These are phyloP conservation scores for Tortrix viridana DNA, from an alignment of 2,888 invertebrate genomes.

Conservation along the genomic window DNA sequence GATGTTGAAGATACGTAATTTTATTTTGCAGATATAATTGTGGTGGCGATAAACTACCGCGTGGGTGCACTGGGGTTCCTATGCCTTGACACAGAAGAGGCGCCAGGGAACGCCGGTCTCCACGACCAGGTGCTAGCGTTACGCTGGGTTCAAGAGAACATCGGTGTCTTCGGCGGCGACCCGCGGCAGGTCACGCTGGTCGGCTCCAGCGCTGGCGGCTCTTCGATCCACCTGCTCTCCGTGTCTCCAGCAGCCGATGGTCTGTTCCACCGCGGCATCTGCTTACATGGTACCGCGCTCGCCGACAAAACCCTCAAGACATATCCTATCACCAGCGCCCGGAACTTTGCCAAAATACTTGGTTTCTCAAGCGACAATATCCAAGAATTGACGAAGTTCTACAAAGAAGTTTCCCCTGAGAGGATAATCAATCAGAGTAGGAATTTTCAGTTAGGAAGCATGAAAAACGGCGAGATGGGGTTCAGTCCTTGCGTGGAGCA, in stretches of 20 bases:
- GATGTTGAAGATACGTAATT: neutral
- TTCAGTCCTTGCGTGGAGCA: conserved; percentile 9
- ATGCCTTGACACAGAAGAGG: conserved; percentile 38
- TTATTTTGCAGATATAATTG: conserved; percentile 5
- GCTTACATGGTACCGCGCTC: conserved; percentile 3
- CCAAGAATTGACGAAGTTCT: neutral
- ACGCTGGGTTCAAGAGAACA: conserved; percentile 43
- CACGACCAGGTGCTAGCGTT: conserved; percentile 42
- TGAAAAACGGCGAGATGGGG: conserved; percentile 1
- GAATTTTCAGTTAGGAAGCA: neutral
- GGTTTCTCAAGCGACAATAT: conserved; percentile 2
- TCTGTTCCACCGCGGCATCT: conserved; percentile 31
- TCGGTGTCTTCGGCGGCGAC: conserved; percentile 43
- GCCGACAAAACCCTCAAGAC: neutral
- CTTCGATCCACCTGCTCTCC: conserved; percentile 40
- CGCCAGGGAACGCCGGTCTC: conserved; percentile 46
- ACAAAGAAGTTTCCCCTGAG: neutral
- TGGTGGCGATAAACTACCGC: conserved; percentile 23
- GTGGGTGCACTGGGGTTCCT: conserved; percentile 47
- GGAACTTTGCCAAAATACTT: conserved; percentile 1
- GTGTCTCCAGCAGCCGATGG: conserved; percentile 39
- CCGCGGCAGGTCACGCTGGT: conserved; percentile 41
- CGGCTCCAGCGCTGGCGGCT: conserved; percentile 43
- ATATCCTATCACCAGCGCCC: conserved; percentile 1
- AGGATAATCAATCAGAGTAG: neutral